A percentile compares a stretch with the other conserved stretches of the same genome.
phyloP scores from a whole-genome alignment of 2,797 vertebrate genomes.

The Trichosurus vulpecula region DNA sequence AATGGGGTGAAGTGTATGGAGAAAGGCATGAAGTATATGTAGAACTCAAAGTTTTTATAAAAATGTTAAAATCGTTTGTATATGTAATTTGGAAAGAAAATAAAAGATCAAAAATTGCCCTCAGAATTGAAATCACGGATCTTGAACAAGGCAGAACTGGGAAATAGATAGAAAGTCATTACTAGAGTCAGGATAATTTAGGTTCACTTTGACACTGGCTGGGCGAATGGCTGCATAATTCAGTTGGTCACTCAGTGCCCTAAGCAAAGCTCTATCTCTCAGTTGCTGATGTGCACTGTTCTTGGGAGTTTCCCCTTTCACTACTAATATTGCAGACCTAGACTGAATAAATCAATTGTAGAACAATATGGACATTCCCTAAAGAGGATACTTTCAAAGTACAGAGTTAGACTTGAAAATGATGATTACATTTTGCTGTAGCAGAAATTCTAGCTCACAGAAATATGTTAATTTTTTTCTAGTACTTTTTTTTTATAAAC shows the following conservation, averaged over 20 bases:
- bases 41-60: too few relatives aligned
- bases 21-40: too few relatives aligned
- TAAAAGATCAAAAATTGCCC: background rate
- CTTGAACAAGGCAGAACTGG: background rate
- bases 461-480: constrained; percentile 3
- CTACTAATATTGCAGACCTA: background rate
- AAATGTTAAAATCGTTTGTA: background rate
- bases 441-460: background rate
- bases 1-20: too few relatives aligned
- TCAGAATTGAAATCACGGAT: background rate
- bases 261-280: background rate
- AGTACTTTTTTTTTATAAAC: constrained; percentile 24
- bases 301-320: background rate
- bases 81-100: background rate
- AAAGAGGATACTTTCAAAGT: background rate
- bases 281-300: background rate
- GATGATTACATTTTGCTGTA: background rate
- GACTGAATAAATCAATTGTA: background rate
- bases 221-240: too few relatives aligned
- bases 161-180: background rate
- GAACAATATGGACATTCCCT: background rate
- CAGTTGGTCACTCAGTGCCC: background rate
- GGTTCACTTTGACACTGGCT: background rate
- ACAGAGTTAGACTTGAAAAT: background rate
- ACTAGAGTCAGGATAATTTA: background rate